Percentiles rank a stretch among this genome's conserved stretches.
Conservation (phyloP, 1,140 invertebrate genomes). For the Kradibia gibbosae region DNA sequence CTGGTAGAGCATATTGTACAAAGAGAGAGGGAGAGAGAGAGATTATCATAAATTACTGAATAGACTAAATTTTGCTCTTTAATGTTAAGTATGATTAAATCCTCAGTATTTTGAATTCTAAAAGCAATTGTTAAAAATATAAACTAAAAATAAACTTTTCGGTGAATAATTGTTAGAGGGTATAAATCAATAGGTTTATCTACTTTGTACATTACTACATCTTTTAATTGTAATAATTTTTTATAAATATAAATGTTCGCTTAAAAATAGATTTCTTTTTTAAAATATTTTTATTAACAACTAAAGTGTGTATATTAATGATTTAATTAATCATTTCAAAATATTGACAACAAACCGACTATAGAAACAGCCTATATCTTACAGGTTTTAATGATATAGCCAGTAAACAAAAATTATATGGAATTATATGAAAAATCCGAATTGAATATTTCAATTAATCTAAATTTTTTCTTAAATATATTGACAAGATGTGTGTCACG, state of each 20-base stretch:
- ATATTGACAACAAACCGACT: no score
- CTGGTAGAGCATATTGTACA: not conserved
- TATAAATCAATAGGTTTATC: no score
- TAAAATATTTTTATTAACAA: no score
- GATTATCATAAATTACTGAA: not conserved
- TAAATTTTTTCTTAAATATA: constrained; percentile 17
- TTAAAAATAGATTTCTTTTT: no score
- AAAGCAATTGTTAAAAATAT: not conserved
- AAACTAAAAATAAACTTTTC: not conserved
- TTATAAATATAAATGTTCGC: no score
- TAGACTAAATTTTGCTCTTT: not conserved
- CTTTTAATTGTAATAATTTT: no score
- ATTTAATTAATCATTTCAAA: no score
- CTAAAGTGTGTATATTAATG: no score
- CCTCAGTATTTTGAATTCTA: not conserved
- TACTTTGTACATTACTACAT: no score
- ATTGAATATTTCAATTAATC: not conserved
- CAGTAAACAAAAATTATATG: not conserved
- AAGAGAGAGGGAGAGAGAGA: not conserved
- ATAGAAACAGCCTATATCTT: not conserved
- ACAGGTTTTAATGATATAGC: not conserved
- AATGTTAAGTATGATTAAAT: not conserved
- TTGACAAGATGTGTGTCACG: no score
- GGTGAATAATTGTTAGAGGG: not conserved
- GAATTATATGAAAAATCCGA: no score